Percentiles rank a stretch among this genome's conserved stretches.
Conservation (phyloP, 2,888 invertebrate species). For the Dromius quadrimaculatus region DNA sequence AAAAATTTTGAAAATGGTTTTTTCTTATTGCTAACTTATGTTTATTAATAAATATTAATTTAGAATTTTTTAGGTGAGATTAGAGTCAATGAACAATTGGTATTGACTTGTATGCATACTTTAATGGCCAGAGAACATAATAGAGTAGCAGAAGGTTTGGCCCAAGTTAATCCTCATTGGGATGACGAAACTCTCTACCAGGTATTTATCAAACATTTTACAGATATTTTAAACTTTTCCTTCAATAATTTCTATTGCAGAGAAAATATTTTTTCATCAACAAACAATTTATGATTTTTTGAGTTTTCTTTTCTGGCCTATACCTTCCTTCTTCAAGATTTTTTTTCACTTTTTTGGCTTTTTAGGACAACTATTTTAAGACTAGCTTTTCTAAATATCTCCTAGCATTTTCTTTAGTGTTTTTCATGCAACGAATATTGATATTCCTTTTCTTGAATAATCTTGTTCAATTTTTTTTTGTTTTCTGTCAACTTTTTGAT, state of each 20-base stretch:
- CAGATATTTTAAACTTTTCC: not conserved
- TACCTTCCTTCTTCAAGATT: no score
- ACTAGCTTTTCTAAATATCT: no score
- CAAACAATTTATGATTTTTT: no score
- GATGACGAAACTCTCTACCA: constrained; percentile 93
- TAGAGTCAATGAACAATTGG: constrained; percentile 91
- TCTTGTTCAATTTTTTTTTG: not conserved
- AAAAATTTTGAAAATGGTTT: constrained; percentile 36
- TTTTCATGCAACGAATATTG: no score
- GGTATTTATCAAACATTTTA: constrained; percentile 59
- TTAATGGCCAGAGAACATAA: constrained; percentile 93
- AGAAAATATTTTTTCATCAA: no score
- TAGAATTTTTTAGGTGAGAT: constrained; percentile 78
- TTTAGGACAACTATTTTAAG: no score
- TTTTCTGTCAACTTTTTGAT: not conserved
- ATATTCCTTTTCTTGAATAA: no score
- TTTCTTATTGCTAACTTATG: constrained; percentile 11
- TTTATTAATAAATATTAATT: constrained; percentile 1
- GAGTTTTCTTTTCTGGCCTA: no score
- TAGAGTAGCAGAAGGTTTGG: constrained; percentile 80
- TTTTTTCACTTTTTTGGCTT: no score
- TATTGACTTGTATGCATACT: constrained; percentile 92
- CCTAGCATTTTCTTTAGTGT: no score
- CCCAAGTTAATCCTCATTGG: constrained; percentile 90
- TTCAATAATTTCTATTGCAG: no score